Evolutionary conservation across 2,888 invertebrate genomes (phyloP), one percentile per base, ranked within the genome.

Genomic region (Mythimna loreyi): DNA sequence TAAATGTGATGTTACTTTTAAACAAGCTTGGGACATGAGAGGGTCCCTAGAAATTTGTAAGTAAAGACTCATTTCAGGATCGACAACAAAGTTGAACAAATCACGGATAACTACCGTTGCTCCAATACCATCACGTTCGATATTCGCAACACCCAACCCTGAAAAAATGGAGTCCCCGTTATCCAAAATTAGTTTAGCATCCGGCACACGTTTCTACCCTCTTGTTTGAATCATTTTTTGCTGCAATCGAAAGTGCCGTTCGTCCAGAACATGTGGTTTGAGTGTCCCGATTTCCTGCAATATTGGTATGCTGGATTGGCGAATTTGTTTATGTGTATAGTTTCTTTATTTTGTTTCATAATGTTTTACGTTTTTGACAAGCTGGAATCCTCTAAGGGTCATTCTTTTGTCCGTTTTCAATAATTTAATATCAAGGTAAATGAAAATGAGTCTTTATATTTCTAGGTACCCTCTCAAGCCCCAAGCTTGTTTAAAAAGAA

Each of bases 171-270:
- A 67, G 72, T 82, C 84, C 76, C 87, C 87, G 89, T 90, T 89
- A 83, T 81, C 82, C 79, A 78, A 85, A 91, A 90, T 91, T 90
- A 87, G 85, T 87, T 85, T 79, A 79, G 82, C 89, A 91, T 92
- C 92, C 91, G 91, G 88, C 83, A 85, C 84, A 87, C 85, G 78
- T 87, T 72, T 73, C 75, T 82, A 83, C 82, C 85, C 85, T 83
- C 84, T 70, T 72, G 77, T 78, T 86, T 86, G 87, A 80, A 45
- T 66, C 53, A 56, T 71, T 81, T 86, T 90, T 91, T 87, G 43
- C 71, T 78, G 67, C 78, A 82, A 86, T 79, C 78, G 81, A 86
- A 87, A 83, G 83, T 80, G 71, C 78, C 77, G 83, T 85, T 83
- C 43, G 63, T 65, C 66, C 62, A 58, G 72, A 78, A 78, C 85